Percentiles rank a stretch among this genome's conserved stretches.
Evolutionary conservation across 2,113 vertebrate species (phyloP).

Genomic region (Oxygymnocypris stewartii): DNA sequence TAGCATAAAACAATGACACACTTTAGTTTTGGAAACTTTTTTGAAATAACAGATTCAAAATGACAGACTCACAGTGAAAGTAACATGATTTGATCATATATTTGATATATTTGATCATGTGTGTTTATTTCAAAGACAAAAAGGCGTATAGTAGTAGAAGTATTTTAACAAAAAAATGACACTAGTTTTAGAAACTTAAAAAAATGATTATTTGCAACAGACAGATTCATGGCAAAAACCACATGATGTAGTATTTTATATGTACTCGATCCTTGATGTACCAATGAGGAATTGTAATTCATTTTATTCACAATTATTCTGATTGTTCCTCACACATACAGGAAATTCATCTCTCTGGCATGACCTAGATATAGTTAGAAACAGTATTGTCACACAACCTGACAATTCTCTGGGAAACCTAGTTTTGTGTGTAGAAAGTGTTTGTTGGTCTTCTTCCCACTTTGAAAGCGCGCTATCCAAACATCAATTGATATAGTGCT

Average conservation of each 20-base stretch:
- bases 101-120: too few species aligned
- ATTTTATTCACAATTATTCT: not conserved
- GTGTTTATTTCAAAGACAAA: not conserved
- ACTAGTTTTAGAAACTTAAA: not conserved
- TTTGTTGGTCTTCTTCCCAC: not conserved
- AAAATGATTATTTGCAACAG: not conserved
- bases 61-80: not conserved
- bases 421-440: constrained; percentile 4
- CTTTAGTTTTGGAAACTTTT: too few species aligned
- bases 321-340: not conserved
- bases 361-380: constrained; percentile 3
- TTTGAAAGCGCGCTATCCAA: not conserved
- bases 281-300: not conserved
- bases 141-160: too few species aligned
- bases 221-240: not conserved
- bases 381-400: not conserved
- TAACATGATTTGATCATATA: too few species aligned
- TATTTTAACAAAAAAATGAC: not conserved
- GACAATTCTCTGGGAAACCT: not conserved
- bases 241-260: not conserved
- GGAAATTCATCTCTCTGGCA: not conserved
- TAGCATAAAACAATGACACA: not conserved
- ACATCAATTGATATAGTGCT: constrained; percentile 27
- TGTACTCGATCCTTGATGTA: not conserved
- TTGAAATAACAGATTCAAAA: too few species aligned